Evolutionary conservation across 1,140 invertebrate species (phyloP).

Genomic region (Lethocerus indicus): DNA sequence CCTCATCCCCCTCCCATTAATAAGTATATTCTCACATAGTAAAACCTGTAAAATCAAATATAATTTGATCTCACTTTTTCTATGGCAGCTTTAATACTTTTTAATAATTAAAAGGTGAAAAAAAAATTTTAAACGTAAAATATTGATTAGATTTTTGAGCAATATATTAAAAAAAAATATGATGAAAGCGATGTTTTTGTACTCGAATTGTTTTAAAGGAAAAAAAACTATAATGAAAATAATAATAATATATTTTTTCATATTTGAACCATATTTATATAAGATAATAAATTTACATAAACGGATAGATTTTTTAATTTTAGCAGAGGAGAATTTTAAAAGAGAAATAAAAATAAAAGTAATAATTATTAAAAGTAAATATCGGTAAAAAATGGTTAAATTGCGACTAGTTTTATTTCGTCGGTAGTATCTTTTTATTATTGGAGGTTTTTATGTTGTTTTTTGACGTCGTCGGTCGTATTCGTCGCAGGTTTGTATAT

Average conservation of each 20-base stretch:
- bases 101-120: conserved; percentile 5
- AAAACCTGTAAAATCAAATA: conserved; percentile 13
- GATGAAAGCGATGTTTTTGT: conserved; percentile 12
- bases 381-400: no score
- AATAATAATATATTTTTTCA: conserved; percentile 16
- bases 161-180: no score
- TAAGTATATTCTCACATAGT: conserved; percentile 3
- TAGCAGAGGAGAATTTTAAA: conserved; percentile 8
- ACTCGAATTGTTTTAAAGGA: conserved; percentile 14
- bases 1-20: not conserved
- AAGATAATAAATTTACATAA: conserved; percentile 11
- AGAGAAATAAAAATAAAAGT: no score
- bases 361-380: no score
- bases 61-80: conserved; percentile 15
- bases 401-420: conserved; percentile 6
- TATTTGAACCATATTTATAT: conserved; percentile 16
- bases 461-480: no score
- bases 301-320: conserved; percentile 11
- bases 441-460: no score
- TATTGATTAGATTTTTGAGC: conserved; percentile 11
- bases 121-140: conserved; percentile 11
- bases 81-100: conserved; percentile 11
- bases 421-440: not conserved
- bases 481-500: no score
- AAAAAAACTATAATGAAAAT: conserved; percentile 12